Evolutionary conservation across 2,888 invertebrate species (phyloP).

Genomic region (Macrosiphum euphorbiae): DNA sequence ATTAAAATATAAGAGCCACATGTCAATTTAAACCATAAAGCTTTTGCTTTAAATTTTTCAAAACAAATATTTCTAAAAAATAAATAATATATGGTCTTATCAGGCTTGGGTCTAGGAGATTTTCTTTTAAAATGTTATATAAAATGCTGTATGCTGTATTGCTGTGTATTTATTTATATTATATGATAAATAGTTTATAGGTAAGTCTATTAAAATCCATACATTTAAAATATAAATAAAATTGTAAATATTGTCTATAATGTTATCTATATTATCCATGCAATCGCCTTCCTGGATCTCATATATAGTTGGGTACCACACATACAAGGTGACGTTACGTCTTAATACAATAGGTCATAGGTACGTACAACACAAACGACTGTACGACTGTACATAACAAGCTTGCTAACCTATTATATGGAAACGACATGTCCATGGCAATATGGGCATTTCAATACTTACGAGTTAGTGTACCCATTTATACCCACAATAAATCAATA

Average conservation of each 20-base stretch:
- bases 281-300: too few relatives aligned
- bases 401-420: background rate
- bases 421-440: background rate
- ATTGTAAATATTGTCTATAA: too few relatives aligned
- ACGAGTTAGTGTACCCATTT: background rate
- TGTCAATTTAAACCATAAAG: background rate
- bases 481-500: constrained; percentile 35
- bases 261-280: too few relatives aligned
- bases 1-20: background rate
- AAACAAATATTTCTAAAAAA: background rate
- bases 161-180: too few relatives aligned
- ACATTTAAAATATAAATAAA: too few relatives aligned
- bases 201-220: too few relatives aligned
- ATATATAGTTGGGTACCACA: background rate
- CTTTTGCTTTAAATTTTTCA: background rate
- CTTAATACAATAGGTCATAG: background rate
- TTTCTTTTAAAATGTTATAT: too few relatives aligned
- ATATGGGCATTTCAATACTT: background rate
- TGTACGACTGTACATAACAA: background rate
- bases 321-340: background rate
- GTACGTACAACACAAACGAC: background rate
- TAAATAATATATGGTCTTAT: too few relatives aligned
- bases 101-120: too few relatives aligned
- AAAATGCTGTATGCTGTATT: too few relatives aligned
- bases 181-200: too few relatives aligned